A percentile compares a stretch with the other conserved stretches of the same genome.
These are phyloP conservation scores for Caenorhabditis sp. DNA, from an alignment of 2,888 invertebrate genomes.

Conservation along the genomic window DNA sequence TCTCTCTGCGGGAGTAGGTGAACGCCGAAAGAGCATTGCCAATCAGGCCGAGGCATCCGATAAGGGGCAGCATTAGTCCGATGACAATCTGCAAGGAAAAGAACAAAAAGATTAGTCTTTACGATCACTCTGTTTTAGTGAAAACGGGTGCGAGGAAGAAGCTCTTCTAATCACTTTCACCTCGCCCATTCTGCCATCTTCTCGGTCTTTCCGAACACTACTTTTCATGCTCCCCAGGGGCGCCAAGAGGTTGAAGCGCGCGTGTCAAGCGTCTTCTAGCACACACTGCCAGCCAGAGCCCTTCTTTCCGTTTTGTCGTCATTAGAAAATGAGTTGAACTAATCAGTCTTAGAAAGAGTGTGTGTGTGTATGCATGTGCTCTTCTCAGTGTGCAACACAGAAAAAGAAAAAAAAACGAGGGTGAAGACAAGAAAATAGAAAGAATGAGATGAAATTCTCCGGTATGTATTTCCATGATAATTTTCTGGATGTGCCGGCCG, in stretches of 20 bases:
- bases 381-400: conserved; percentile 5
- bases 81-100: conserved; percentile 79
- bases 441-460: conserved; percentile 17
- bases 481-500: no score
- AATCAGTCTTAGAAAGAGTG: conserved; percentile 41
- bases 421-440: conserved; percentile 7
- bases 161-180: conserved; percentile 43
- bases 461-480: neutral
- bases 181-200: conserved; percentile 3
- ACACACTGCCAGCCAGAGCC: conserved; percentile 28
- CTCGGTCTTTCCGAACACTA: conserved; percentile 30
- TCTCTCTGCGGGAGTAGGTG: conserved; percentile 78
- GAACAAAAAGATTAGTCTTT: conserved; percentile 20
- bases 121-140: conserved; percentile 23
- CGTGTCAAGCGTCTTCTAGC: conserved; percentile 47
- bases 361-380: conserved; percentile 17
- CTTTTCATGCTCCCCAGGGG: conserved; percentile 50
- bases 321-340: conserved; percentile 59
- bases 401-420: conserved; percentile 9
- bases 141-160: conserved; percentile 4
- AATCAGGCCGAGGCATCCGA: conserved; percentile 79
- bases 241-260: conserved; percentile 47
- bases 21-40: conserved; percentile 80
- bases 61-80: conserved; percentile 78
- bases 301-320: conserved; percentile 34